phyloP scores from a whole-genome alignment of 2,888 invertebrate species.

The Phaedon cochleariae region DNA sequence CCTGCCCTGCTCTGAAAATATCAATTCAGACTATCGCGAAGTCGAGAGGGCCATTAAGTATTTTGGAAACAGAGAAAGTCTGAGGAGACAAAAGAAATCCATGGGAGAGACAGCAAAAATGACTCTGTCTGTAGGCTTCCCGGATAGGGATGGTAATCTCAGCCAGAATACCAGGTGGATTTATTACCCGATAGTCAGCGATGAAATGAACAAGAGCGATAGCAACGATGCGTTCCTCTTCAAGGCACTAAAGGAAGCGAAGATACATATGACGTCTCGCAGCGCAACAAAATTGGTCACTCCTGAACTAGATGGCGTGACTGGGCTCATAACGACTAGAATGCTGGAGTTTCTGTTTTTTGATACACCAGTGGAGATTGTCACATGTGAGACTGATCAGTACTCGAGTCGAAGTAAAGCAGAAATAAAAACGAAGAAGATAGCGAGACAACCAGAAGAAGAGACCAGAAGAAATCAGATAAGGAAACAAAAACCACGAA shows the following conservation, averaged over 20 bases:
- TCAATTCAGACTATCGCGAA: conserved; percentile 18
- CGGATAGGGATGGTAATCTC: conserved; percentile 34
- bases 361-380: conserved; percentile 2
- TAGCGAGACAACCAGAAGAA: too few relatives aligned
- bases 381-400: neutral
- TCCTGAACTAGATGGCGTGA: conserved; percentile 23
- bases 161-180: conserved; percentile 21
- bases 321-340: too few relatives aligned
- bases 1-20: conserved; percentile 19
- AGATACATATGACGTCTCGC: conserved; percentile 5
- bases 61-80: conserved; percentile 25
- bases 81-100: conserved; percentile 16
- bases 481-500: too few relatives aligned
- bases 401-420: too few relatives aligned
- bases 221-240: conserved; percentile 13
- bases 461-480: too few relatives aligned
- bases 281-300: conserved; percentile 18
- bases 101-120: conserved; percentile 33
- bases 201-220: neutral
- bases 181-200: conserved; percentile 20
- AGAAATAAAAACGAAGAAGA: too few relatives aligned
- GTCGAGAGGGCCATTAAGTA: conserved; percentile 18
- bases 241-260: conserved; percentile 10
- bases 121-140: conserved; percentile 33
- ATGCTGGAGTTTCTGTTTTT: too few relatives aligned